phyloP scores from a whole-genome alignment of 30 jellyfish, hydroid and myxozoan genomes.

The Rhopilema esculentum region DNA sequence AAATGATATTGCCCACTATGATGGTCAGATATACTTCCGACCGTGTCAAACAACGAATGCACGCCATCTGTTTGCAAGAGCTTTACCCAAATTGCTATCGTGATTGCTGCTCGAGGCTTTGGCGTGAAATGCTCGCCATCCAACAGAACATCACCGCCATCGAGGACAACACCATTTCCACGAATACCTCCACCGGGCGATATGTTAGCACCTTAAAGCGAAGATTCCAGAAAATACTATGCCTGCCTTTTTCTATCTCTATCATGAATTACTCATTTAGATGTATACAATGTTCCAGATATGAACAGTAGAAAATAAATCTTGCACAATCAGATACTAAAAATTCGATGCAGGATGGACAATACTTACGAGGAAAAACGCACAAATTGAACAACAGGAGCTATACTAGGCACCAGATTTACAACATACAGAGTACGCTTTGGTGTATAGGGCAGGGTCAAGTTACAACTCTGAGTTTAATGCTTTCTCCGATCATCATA shows the following conservation, averaged over 20 bases:
- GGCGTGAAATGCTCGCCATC: constrained; percentile 89
- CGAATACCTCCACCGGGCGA: constrained; percentile 99
- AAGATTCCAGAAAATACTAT: not conserved
- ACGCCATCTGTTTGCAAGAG: constrained; percentile 79
- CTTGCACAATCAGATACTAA: too few species aligned
- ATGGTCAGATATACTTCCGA: constrained; percentile 74
- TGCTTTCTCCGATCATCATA: too few species aligned
- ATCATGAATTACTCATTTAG: too few species aligned
- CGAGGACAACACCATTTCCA: constrained; percentile 93
- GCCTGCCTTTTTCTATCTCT: too few species aligned
- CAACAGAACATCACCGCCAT: constrained; percentile 92
- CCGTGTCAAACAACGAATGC: constrained; percentile 84
- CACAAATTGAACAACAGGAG: too few species aligned
- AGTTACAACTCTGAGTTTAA: too few species aligned
- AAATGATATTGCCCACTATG: constrained; percentile 77
- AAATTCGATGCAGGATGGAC: not conserved
- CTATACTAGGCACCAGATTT: too few species aligned
- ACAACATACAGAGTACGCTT: too few species aligned
- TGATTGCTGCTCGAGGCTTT: constrained; percentile 89
- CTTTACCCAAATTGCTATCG: constrained; percentile 92
- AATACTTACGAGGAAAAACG: not conserved
- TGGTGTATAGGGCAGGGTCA: too few species aligned
- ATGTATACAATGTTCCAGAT: too few species aligned
- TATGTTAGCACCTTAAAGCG: constrained; percentile 88
- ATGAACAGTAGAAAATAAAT: too few species aligned